These are phyloP conservation scores for Varanus salvator DNA, from an alignment of 2,113 vertebrate species.

Conservation along the genomic window DNA sequence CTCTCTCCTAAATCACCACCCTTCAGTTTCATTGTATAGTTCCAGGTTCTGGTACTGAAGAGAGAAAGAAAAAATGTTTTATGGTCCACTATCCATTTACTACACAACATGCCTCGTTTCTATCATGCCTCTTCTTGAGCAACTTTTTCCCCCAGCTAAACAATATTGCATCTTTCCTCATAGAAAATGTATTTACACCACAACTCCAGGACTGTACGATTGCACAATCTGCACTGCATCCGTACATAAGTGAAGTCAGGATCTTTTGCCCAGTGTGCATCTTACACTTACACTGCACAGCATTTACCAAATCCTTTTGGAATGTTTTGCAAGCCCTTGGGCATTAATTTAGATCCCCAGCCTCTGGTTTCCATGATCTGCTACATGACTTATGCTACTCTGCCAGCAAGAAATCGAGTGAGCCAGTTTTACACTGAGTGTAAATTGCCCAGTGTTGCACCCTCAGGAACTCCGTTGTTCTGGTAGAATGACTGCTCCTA, in stretches of 20 bases:
- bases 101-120: not conserved
- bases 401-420: not conserved
- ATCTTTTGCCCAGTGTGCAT: not conserved
- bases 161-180: not conserved
- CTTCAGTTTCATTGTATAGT: not conserved
- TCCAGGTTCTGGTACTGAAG: not conserved
- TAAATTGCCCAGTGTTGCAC: too few relatives aligned
- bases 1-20: not conserved
- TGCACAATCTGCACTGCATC: not conserved
- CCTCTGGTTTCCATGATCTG: not conserved
- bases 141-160: not conserved
- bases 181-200: too few relatives aligned
- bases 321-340: not conserved
- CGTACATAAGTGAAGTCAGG: not conserved
- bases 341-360: not conserved
- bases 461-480: not conserved
- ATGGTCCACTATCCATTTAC: not conserved
- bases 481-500: not conserved
- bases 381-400: not conserved
- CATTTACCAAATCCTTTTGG: not conserved
- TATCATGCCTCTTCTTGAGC: not conserved
- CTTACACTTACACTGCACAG: not conserved
- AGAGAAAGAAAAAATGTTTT: not conserved
- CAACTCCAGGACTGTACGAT: too few relatives aligned
- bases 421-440: not conserved